Percentiles rank a stretch among this genome's conserved stretches.
phyloP scores from a whole-genome alignment of 2,888 invertebrate species.

The Lycophotia porphyrea region DNA sequence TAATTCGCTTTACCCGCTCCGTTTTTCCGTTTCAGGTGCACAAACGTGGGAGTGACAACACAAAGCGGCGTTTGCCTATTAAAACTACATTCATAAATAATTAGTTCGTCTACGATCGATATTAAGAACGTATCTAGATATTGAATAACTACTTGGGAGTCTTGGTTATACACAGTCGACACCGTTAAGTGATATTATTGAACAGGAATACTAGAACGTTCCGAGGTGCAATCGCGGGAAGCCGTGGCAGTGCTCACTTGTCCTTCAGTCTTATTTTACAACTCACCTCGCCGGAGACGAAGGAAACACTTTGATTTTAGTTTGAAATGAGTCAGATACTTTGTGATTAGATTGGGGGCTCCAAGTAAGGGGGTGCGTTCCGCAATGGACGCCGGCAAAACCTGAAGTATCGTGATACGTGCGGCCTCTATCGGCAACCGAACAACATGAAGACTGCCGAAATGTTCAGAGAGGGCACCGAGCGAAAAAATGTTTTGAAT shows the following conservation, averaged over 20 bases:
- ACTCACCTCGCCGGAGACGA: conserved; percentile 74
- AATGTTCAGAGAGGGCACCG: conserved; percentile 76
- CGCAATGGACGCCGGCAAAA: conserved; percentile 84
- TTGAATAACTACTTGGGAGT: conserved; percentile 72
- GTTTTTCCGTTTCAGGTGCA: conserved; percentile 29
- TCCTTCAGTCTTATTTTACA: conserved; percentile 47
- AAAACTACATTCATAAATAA: conserved; percentile 63
- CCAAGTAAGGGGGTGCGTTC: conserved; percentile 77
- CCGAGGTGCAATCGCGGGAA: conserved; percentile 74
- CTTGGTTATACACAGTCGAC: conserved; percentile 71
- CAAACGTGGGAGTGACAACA: conserved; percentile 46
- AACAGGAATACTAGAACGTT: conserved; percentile 79
- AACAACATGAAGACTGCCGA: conserved; percentile 76
- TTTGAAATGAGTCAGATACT: conserved; percentile 59
- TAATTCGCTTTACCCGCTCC: conserved; percentile 45
- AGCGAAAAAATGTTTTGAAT: neutral
- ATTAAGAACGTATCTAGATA: conserved; percentile 67
- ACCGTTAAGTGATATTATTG: conserved; percentile 75
- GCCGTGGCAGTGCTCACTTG: conserved; percentile 75
- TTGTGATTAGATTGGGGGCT: conserved; percentile 56
- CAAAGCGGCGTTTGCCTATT: conserved; percentile 49
- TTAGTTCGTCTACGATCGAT: conserved; percentile 79
- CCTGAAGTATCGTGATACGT: conserved; percentile 85
- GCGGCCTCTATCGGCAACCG: conserved; percentile 85
- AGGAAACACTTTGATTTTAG: conserved; percentile 67